A percentile compares a stretch with the other conserved stretches of the same genome.
Evolutionary conservation across 2,797 vertebrate species (phyloP).

Genomic region (Orientallactaga sibirica): DNA sequence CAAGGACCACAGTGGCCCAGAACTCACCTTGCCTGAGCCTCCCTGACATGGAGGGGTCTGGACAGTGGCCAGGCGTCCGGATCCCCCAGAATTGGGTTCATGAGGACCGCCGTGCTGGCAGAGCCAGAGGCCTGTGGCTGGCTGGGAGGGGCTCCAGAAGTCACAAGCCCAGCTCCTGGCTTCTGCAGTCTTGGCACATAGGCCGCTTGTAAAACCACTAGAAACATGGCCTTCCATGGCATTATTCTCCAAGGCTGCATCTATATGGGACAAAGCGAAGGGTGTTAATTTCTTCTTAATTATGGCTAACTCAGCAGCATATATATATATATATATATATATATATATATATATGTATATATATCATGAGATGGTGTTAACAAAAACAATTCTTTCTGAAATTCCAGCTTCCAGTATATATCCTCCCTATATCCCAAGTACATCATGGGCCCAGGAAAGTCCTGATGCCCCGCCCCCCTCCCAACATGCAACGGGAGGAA

Average conservation of each 20-base stretch:
- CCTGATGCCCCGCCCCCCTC: neutral
- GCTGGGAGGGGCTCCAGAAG: constrained; percentile 21
- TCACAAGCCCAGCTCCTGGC: neutral
- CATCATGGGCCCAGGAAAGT: neutral
- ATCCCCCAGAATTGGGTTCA: neutral
- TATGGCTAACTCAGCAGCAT: too few species aligned
- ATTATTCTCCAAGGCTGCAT: neutral
- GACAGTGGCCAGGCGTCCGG: neutral
- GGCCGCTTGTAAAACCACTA: neutral
- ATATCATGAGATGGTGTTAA: neutral
- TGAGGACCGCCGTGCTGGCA: neutral
- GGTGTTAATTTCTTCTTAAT: neutral
- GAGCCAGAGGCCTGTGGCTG: constrained; percentile 16
- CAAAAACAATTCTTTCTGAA: too few species aligned
- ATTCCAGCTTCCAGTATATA: too few species aligned
- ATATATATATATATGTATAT: too few species aligned
- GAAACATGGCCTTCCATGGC: neutral
- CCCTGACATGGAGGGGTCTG: fast-evolving
- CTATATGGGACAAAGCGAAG: fast-evolving
- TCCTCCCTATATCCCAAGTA: too few species aligned
- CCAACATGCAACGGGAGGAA: neutral
- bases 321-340: too few species aligned
- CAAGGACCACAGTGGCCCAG: neutral
- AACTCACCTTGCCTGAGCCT: neutral
- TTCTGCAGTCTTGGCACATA: neutral